Evolutionary conservation across 2,113 vertebrate genomes (phyloP), one percentile per base, ranked within the genome.

Genomic region (Gorsachius goisagi): DNA sequence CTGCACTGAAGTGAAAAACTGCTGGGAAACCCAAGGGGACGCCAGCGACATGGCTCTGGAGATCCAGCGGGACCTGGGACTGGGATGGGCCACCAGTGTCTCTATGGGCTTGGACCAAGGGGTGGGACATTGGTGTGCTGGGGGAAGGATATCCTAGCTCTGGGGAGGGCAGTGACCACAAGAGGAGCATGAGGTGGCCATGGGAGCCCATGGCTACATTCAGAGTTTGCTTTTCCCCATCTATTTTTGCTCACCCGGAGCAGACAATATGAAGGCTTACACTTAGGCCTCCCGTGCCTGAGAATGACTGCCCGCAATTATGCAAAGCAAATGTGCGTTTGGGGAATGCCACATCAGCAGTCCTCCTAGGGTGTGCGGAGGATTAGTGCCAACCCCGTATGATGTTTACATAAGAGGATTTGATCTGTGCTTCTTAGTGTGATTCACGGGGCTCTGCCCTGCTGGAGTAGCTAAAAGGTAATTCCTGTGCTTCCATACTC

Each of bases 261-360:
- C 24, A 77, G 59, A 77, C 0, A 2, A 47, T 20, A 27, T 2
- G 26, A 74, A 81, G 69, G 50, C 55, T 85, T n/a, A 39, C 39
- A 35, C 44, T 84, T 24, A n/a, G 52, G 56, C 23, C 37, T 88
- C 63, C 67, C 11, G 41, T 6, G 21, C 79, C 53, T 2, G 0
- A 76, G 72, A 80, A 74, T 2, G 15, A 41, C 56, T 63, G 89
- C 74, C 67, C 81, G 60, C 58, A 75, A 18, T 86, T 85, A 76
- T 3, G 4, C 93, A 94, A 82, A 92, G 79, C 80, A 89, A 93
- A 72, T 55, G 72, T 52, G 71, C 5, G 6, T 58, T 77, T 88
- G 77, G 69, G 80, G 89, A 95, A 91, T 94, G 95, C 96, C 96
- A 97, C 97, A 96, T 95, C 95, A 97, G 95, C 97, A 95, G 53